Base-by-base conservation (phyloP, 2,113 vertebrate genomes). In the Arvicanthis niloticus region DNA sequence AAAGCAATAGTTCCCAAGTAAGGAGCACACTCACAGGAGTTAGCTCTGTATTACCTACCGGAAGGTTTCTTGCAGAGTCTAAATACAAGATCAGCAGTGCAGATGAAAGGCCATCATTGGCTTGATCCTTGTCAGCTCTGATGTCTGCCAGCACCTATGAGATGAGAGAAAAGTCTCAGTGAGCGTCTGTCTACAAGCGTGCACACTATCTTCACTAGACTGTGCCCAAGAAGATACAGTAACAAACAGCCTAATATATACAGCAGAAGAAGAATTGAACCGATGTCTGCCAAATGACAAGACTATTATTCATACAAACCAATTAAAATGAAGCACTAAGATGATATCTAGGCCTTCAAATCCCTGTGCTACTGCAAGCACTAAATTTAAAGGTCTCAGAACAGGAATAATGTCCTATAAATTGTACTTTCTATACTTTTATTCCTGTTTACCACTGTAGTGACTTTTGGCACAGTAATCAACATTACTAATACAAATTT, bases 21-120 rank as follows among this genome's bases (percentile, higher is more conserved):
- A 85, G 67, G 93, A 53, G 24, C 84, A 84, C 21, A 91, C 2
- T 80, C 72, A 53, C 1, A 22, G 1, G 51, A 73, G 82, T 78
- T 3, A 77, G 37, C 76, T 91, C 34, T 72, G 76, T 0, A 0
- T 0, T 88, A 99, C 99, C 99, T 99, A 99, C 99, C n/a, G 99
- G 99, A 94, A 99, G 98, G 95, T 99, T 99, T 90, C 98, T 99
- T 77, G 99, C 99, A 0, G 99, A 99, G 96, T 99, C 99, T 98
- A 99, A 98, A 96, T 99, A 99, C 76, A 99, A 97, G n/a, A 99
- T 98, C 70, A 99, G 99, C 97, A 99, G 97, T 0, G 99, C 99
- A 45, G 99, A 99, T 19, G 99, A 99, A 86, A 99, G 99, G 67
- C 99, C 99, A 91, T 99, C 99, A 53, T 98, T 99, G 96, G 99